Evolutionary conservation across 2,113 vertebrate species (phyloP).

Genomic region (Anoura caudifer): DNA sequence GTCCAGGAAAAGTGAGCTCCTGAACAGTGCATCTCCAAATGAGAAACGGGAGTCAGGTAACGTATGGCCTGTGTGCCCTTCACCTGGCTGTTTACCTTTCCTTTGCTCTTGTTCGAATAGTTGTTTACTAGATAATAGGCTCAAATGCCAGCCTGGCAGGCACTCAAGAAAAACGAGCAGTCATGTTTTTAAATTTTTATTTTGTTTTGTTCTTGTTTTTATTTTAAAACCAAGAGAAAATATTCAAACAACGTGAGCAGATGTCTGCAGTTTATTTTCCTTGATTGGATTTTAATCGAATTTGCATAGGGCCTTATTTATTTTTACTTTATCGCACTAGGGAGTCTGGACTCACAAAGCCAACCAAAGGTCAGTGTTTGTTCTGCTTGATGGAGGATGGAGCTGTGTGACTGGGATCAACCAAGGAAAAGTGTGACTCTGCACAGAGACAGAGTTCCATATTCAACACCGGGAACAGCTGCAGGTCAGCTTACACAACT

Average conservation of each 20-base stretch:
- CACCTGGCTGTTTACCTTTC: constrained; percentile 63
- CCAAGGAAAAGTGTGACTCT: not conserved
- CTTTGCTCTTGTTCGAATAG: constrained; percentile 47
- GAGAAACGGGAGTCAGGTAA: constrained; percentile 58
- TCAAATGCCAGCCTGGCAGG: constrained; percentile 58
- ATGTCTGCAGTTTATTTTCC: constrained; percentile 77
- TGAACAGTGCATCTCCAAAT: constrained; percentile 65
- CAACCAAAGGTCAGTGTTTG: not conserved
- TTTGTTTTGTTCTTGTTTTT: constrained; percentile 62
- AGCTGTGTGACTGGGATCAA: not conserved
- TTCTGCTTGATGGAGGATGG: constrained; percentile 28
- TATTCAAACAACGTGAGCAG: constrained; percentile 70
- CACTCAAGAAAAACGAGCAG: constrained; percentile 61
- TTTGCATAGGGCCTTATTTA: constrained; percentile 72
- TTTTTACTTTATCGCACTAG: constrained; percentile 73
- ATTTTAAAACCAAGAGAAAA: constrained; percentile 66
- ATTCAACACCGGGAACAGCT: not conserved
- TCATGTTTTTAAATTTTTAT: not conserved
- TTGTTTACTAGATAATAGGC: constrained; percentile 63
- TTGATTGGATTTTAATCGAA: constrained; percentile 76
- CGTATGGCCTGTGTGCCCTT: constrained; percentile 55
- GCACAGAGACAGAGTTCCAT: not conserved
- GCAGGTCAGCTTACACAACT: not conserved
- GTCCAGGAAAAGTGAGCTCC: constrained; percentile 60
- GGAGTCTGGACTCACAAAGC: constrained; percentile 53